Conservation (phyloP, 2,113 vertebrate genomes). For the Coptodon bakossiorum region DNA sequence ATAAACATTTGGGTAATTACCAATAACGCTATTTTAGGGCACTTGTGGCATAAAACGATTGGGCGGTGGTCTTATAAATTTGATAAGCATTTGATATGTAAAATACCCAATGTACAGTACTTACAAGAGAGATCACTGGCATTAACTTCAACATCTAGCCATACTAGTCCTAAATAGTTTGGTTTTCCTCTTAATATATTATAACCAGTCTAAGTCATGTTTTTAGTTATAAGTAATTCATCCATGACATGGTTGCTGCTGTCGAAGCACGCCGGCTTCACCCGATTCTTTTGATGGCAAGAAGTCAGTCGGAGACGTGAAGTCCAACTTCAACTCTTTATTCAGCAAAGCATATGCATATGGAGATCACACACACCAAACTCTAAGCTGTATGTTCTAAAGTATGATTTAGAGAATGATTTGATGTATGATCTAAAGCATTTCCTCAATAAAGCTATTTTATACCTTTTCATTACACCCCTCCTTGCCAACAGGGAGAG, state of each 20-base stretch:
- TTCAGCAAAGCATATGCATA: background rate
- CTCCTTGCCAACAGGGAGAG: background rate
- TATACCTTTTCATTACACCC: background rate
- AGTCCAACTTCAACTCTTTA: background rate
- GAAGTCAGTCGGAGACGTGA: background rate
- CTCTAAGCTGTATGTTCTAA: background rate
- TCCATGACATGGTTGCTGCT: background rate
- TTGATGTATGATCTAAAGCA: background rate
- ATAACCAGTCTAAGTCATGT: background rate
- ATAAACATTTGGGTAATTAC: background rate
- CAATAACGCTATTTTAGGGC: background rate
- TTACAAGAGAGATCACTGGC: background rate
- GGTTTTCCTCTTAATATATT: background rate
- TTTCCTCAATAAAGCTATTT: background rate
- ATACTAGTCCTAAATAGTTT: background rate
- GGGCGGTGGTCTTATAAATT: background rate
- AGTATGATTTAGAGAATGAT: background rate
- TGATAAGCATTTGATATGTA: background rate
- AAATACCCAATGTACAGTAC: background rate
- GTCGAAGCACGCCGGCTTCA: background rate
- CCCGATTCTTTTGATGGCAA: background rate
- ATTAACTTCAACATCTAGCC: background rate
- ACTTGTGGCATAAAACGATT: background rate
- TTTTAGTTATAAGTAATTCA: background rate
- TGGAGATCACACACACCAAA: background rate